phyloP scores from a whole-genome alignment of 2,797 vertebrate genomes.

The Aselliscus stoliczkanus region DNA sequence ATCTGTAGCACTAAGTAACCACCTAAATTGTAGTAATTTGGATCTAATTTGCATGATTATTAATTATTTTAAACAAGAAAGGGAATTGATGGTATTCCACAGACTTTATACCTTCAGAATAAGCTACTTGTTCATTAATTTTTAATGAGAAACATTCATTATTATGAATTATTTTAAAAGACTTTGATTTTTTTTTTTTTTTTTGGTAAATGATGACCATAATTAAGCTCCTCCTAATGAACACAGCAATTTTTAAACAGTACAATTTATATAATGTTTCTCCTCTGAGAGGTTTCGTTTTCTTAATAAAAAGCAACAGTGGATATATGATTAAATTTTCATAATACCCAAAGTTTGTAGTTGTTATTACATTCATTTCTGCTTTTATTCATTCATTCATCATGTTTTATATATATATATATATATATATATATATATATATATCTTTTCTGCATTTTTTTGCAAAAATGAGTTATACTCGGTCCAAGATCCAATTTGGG shows the following conservation, averaged over 20 bases:
- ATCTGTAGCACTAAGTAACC: conserved; percentile 47
- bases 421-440: neutral
- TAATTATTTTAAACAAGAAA: conserved; percentile 75
- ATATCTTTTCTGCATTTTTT: neutral
- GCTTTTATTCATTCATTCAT: neutral
- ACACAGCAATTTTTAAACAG: conserved; percentile 79
- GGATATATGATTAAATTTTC: conserved; percentile 59
- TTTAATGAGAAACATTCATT: conserved; percentile 80
- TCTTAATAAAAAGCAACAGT: conserved; percentile 73
- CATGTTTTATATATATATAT: neutral
- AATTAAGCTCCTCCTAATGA: conserved; percentile 82
- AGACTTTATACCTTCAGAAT: conserved; percentile 64
- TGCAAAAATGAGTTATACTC: neutral
- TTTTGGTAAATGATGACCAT: conserved; percentile 78
- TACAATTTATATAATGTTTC: conserved; percentile 78
- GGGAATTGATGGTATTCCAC: conserved; percentile 62
- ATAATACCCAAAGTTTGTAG: neutral
- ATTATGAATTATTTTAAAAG: conserved; percentile 78
- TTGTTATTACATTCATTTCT: neutral
- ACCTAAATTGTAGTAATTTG: conserved; percentile 70
- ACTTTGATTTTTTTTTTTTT: conserved; percentile 63
- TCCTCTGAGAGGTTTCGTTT: conserved; percentile 70
- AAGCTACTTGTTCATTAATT: conserved; percentile 74
- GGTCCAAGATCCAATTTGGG: neutral
- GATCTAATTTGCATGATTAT: conserved; percentile 76